Evolutionary conservation across 2,113 vertebrate genomes (phyloP).

Genomic region (Eudorcas thomsonii): DNA sequence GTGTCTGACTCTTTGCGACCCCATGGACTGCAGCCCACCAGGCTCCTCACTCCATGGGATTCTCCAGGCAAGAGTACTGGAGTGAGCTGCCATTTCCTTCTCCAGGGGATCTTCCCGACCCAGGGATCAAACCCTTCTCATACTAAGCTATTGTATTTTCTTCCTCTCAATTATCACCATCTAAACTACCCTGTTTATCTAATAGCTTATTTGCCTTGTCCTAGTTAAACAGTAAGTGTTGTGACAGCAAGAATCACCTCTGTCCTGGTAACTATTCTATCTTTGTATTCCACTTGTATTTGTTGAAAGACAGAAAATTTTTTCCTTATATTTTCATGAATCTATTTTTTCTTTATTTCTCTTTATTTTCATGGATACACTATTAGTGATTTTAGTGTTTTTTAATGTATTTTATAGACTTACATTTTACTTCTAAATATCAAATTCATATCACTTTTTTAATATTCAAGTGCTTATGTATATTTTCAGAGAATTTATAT

Average conservation of each 20-base stretch:
- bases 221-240: background rate
- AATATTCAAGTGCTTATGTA: background rate
- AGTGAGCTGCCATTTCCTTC: too few species aligned
- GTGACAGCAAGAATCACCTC: background rate
- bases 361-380: background rate
- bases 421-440: background rate
- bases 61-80: too few species aligned
- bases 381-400: background rate
- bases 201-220: background rate
- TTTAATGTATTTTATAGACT: background rate
- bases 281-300: background rate
- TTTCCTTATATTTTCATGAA: background rate
- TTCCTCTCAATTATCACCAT: background rate
- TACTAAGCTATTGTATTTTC: background rate
- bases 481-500: background rate
- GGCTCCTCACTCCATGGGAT: too few species aligned
- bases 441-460: background rate
- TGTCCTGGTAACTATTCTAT: background rate
- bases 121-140: too few species aligned
- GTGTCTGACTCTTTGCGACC: accelerated
- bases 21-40: too few species aligned
- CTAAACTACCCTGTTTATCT: background rate
- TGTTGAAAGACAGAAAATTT: background rate
- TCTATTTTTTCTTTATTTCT: background rate
- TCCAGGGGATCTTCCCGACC: too few species aligned